These are phyloP conservation scores for Clarias batrachus DNA, from an alignment of 2,113 vertebrate genomes.

Conservation along the genomic window DNA sequence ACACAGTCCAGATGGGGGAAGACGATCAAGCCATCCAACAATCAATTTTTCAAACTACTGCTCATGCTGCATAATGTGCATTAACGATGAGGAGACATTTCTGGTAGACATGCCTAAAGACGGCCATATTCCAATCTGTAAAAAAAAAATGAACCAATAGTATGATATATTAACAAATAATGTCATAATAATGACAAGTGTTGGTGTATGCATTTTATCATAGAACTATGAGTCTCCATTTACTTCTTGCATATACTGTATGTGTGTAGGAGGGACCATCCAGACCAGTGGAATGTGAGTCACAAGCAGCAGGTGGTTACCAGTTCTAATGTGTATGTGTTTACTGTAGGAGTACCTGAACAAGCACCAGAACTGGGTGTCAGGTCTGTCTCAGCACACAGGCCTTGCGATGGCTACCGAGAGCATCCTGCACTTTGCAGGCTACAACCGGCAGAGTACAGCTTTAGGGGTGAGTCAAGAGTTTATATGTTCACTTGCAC, in stretches of 20 bases:
- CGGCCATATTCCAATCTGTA: too few species aligned
- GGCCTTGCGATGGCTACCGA: constrained; percentile 98
- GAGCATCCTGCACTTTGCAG: constrained; percentile 92
- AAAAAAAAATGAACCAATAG: too few species aligned
- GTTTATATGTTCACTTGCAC: background rate
- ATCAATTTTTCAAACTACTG: background rate
- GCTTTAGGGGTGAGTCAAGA: constrained; percentile 84
- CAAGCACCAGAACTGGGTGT: constrained; percentile 98
- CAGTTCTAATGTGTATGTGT: constrained; percentile 10
- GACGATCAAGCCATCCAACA: background rate
- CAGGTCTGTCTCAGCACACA: constrained; percentile 95
- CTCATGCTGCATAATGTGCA: background rate
- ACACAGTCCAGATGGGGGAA: background rate
- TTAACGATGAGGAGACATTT: background rate
- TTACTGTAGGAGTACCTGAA: constrained; percentile 90
- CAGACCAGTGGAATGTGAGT: background rate
- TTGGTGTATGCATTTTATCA: too few species aligned
- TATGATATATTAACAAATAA: too few species aligned
- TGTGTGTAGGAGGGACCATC: background rate
- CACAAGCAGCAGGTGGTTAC: background rate
- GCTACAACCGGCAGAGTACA: constrained; percentile 93
- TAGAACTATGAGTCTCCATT: background rate
- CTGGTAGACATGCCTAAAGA: too few species aligned
- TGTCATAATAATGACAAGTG: too few species aligned
- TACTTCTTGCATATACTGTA: too few species aligned